These are phyloP conservation scores for Steinernema scapterisci DNA, from an alignment of 2,888 invertebrate genomes.

Conservation along the genomic window DNA sequence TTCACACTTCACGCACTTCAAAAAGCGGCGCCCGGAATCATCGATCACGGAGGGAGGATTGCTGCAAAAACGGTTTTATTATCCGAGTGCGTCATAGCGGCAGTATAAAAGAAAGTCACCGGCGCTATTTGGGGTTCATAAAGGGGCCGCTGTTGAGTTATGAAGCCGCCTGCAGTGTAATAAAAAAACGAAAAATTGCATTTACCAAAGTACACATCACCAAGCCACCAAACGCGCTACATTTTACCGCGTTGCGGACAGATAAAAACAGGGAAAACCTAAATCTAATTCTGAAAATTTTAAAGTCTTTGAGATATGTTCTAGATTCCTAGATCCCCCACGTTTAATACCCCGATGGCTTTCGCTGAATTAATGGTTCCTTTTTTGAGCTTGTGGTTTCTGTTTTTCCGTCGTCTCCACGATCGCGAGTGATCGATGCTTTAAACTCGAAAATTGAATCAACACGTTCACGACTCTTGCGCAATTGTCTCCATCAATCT, in stretches of 20 bases:
- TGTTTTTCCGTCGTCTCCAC: not conserved
- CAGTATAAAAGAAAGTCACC: no score
- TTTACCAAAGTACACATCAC: no score
- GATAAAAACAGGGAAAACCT: no score
- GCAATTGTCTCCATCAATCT: constrained; percentile 28
- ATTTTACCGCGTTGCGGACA: no score
- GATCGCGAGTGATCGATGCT: not conserved
- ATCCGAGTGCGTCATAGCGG: not conserved
- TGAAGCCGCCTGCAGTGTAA: not conserved
- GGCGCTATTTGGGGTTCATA: not conserved
- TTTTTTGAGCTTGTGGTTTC: not conserved
- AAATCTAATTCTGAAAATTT: no score
- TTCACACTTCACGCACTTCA: constrained; percentile 22
- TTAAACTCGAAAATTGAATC: not conserved
- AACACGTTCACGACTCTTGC: constrained; percentile 24
- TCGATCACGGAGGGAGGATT: not conserved
- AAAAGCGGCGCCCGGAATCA: constrained; percentile 10
- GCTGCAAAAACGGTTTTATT: not conserved
- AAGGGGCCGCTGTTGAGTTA: not conserved
- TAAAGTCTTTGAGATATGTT: no score
- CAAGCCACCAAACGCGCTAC: no score
- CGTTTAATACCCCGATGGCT: no score
- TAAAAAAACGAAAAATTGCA: no score
- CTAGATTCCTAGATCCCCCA: no score
- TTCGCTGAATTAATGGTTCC: no score